Conservation (phyloP, 2,888 invertebrate genomes). For the Parelbella ahira region DNA sequence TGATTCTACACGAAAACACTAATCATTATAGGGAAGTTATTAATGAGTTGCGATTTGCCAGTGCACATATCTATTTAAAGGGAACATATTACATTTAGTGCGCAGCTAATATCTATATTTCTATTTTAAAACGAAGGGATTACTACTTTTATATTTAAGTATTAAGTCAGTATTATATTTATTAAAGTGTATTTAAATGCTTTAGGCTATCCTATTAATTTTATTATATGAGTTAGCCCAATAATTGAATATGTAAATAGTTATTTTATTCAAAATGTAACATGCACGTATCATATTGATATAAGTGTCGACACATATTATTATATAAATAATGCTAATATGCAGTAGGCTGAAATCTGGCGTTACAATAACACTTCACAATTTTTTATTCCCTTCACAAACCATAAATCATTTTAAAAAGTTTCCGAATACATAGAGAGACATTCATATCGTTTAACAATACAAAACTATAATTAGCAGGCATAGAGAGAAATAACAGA, state of each 20-base stretch:
- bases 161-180: constrained; percentile 29
- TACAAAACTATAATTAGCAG: constrained; percentile 55
- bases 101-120: constrained; percentile 47
- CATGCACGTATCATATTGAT: constrained; percentile 34
- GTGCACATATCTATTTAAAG: constrained; percentile 34
- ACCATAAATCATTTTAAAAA: constrained; percentile 9
- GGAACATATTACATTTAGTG: constrained; percentile 30
- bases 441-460: constrained; percentile 5
- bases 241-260: constrained; percentile 34
- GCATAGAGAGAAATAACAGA: constrained; percentile 53
- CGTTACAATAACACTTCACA: constrained; percentile 6
- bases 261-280: constrained; percentile 29
- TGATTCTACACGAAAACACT: constrained; percentile 20
- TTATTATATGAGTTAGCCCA: constrained; percentile 33
- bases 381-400: constrained; percentile 11
- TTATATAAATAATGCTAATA: constrained; percentile 16
- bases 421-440: constrained; percentile 2
- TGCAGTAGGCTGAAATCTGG: constrained; percentile 19
- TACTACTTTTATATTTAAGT: constrained; percentile 32
- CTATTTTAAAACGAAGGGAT: constrained; percentile 50
- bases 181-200: constrained; percentile 32
- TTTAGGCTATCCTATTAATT: constrained; percentile 43
- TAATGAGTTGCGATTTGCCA: constrained; percentile 21
- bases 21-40: constrained; percentile 8
- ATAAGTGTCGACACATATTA: constrained; percentile 20